Base-by-base conservation (phyloP, 2,888 invertebrate genomes). In the Pristionchus arcanus region DNA sequence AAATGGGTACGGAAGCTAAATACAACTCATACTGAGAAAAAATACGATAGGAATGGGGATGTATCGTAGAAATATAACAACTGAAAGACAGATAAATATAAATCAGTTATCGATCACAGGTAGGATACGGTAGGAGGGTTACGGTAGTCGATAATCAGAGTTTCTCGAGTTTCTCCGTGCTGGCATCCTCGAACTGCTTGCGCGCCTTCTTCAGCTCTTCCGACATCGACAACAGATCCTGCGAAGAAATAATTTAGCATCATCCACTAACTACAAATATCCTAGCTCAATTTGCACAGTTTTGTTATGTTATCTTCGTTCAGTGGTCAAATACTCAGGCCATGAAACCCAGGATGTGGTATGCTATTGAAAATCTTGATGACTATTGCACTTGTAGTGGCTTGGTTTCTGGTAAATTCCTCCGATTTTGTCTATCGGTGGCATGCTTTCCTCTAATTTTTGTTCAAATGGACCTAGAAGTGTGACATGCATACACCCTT, bases 141-240 rank as follows among this genome's bases (percentile, higher is more conserved):
- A 83, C 49, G 83, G 83, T 49, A 83, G 21, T 49, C 53, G 83
- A 55, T 31, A 83, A 55, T 55, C 28, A 83, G 2, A 53, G 74
- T 37, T 71, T 71, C 66, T 71, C 68, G 16, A 37, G 15, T 16
- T 66, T 37, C 68, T 87, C 87, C 42, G 68, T 34, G 42, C 21
- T 68, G 31, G 87, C 87, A 49, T 98, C 99, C 96, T 99, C 99
- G 96, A 99, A 99, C 91, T 99, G 99, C 96, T 99, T 99, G 93
- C 99, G 97, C 25, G 99, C 99, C 96, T 98, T 98, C 96, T 99
- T 98, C 86, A 99, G 96, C 96, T 99, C 99, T 96, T 99, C 99
- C 96, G 98, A 99, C 98, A 99, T 95, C 94, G 94, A 93, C 21
- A 95, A 91, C 15, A 95, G 92, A 74, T 95, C 95, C 92, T 92